Conservation (phyloP, 2,113 vertebrate genomes). For the Caretta caretta region DNA sequence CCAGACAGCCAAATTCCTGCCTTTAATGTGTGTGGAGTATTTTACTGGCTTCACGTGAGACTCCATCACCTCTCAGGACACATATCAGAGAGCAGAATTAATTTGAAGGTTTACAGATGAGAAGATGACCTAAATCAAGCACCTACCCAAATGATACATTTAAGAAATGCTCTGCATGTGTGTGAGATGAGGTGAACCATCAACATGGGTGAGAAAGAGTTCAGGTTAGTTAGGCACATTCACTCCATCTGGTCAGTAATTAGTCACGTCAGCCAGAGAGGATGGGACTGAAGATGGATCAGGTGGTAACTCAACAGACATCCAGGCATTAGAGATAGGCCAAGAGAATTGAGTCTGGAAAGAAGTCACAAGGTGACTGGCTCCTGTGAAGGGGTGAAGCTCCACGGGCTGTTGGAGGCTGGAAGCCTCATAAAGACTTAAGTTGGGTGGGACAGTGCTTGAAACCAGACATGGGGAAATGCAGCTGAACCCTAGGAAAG, state of each 20-base stretch:
- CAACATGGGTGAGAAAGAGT: no score
- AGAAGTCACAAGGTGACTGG: background rate
- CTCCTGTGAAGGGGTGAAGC: background rate
- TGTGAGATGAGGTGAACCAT: no score
- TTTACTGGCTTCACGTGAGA: background rate
- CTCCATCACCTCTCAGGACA: background rate
- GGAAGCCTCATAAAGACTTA: background rate
- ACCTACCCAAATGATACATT: background rate
- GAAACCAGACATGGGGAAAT: background rate
- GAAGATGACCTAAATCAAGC: background rate
- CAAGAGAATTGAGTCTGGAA: background rate
- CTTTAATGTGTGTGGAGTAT: background rate
- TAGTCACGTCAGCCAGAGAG: no score
- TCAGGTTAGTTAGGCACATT: no score
- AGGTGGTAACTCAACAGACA: background rate
- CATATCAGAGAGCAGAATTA: background rate
- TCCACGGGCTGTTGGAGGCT: background rate
- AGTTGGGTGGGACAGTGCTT: background rate
- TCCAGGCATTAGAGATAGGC: background rate
- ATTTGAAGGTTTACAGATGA: background rate
- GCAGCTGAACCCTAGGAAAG: background rate
- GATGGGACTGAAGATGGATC: no score
- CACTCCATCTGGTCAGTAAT: no score
- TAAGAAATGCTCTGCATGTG: background rate
- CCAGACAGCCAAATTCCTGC: background rate